These are phyloP conservation scores for Mycteria americana DNA, from an alignment of 2,797 vertebrate species.

Conservation along the genomic window DNA sequence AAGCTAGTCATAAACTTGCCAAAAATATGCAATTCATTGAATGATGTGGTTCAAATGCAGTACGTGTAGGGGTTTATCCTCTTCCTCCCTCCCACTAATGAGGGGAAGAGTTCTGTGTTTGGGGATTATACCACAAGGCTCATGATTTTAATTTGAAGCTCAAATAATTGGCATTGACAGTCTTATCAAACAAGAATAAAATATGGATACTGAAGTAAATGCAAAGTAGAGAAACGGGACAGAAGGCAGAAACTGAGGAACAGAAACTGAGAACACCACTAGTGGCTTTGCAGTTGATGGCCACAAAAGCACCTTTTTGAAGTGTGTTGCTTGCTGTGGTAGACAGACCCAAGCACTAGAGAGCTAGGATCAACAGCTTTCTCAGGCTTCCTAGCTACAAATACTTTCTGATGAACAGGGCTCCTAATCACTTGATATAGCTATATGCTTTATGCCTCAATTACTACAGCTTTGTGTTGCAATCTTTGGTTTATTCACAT, in stretches of 20 bases:
- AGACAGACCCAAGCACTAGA: neutral
- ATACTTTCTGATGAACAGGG: neutral
- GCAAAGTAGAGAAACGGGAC: neutral
- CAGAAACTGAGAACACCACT: fast-evolving
- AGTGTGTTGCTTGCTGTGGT: neutral
- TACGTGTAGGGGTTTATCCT: neutral
- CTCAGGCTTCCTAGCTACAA: neutral
- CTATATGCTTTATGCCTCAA: neutral
- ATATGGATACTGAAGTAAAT: neutral
- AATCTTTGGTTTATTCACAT: neutral
- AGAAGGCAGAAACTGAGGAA: neutral
- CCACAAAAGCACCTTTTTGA: neutral
- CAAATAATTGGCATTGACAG: neutral
- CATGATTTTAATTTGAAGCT: neutral
- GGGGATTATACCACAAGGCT: neutral
- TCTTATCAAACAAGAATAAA: neutral
- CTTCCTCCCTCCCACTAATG: neutral
- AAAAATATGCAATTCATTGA: neutral
- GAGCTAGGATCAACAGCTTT: neutral
- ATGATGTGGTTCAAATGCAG: neutral
- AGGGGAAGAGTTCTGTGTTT: neutral
- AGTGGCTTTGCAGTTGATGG: neutral
- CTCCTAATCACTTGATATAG: neutral
- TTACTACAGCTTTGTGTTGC: neutral
- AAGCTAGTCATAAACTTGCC: neutral